These are phyloP conservation scores for Phrynocephalus vlangalii DNA, from an alignment of 2,797 vertebrate genomes.

Conservation along the genomic window DNA sequence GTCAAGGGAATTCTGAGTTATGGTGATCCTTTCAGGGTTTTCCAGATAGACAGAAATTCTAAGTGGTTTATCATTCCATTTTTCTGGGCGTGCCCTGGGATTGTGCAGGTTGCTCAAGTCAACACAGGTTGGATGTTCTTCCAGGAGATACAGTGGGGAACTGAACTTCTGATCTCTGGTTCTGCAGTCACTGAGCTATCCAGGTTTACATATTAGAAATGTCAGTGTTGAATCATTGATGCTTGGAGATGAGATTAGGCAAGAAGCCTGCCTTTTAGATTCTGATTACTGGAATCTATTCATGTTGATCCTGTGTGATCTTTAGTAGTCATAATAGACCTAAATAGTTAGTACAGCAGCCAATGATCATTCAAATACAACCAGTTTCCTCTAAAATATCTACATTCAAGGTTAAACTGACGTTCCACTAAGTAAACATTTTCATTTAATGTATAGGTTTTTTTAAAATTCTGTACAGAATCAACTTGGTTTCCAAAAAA, in stretches of 20 bases:
- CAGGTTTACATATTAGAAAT: neutral
- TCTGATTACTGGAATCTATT: neutral
- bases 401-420: neutral
- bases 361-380: neutral
- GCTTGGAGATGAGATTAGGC: neutral
- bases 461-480: too few species aligned
- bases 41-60: too few species aligned
- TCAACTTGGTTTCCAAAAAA: neutral
- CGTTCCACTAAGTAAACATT: neutral
- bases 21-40: too few species aligned
- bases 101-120: too few species aligned
- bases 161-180: too few species aligned
- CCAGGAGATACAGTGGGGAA: too few species aligned
- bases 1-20: too few species aligned
- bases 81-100: too few species aligned
- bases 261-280: too few species aligned
- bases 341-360: neutral
- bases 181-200: too few species aligned
- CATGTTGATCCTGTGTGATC: neutral
- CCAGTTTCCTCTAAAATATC: neutral
- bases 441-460: neutral
- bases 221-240: neutral
- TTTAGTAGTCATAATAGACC: neutral
- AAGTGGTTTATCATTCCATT: too few species aligned
- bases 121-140: too few species aligned